Percentiles rank a stretch among this genome's conserved stretches.
These are phyloP conservation scores for Pterocles orientalis DNA, from an alignment of 2,113 vertebrate species.

Conservation along the genomic window DNA sequence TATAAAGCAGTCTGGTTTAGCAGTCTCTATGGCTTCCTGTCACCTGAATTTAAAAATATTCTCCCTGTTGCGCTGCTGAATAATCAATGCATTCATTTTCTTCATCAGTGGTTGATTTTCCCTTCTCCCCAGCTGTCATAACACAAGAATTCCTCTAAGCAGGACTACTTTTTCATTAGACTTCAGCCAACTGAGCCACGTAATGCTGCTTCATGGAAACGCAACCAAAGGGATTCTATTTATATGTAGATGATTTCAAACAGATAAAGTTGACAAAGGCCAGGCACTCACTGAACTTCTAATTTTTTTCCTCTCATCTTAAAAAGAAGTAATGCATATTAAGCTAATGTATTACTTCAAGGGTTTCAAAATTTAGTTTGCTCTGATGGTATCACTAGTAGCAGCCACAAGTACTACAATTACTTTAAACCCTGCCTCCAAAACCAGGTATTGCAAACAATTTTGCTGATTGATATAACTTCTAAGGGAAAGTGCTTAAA, in stretches of 20 bases:
- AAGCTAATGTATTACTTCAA: background rate
- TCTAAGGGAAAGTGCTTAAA: background rate
- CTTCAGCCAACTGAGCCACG: background rate
- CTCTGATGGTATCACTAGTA: background rate
- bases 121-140: background rate
- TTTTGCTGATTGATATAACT: background rate
- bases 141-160: background rate
- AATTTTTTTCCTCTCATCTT: background rate
- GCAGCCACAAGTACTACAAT: background rate
- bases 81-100: slow-evolving; percentile 35
- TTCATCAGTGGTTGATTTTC: background rate
- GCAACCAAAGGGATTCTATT: background rate
- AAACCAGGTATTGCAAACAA: background rate
- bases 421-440: background rate
- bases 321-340: background rate
- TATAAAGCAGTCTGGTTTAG: background rate
- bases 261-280: background rate
- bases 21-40: background rate
- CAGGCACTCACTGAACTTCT: background rate
- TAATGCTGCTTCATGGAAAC: background rate
- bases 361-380: background rate
- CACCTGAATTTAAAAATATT: background rate
- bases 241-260: background rate
- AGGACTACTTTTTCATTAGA: background rate
- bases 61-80: background rate